phyloP scores from a whole-genome alignment of 2,888 invertebrate genomes.

The Harpalus rubripes region DNA sequence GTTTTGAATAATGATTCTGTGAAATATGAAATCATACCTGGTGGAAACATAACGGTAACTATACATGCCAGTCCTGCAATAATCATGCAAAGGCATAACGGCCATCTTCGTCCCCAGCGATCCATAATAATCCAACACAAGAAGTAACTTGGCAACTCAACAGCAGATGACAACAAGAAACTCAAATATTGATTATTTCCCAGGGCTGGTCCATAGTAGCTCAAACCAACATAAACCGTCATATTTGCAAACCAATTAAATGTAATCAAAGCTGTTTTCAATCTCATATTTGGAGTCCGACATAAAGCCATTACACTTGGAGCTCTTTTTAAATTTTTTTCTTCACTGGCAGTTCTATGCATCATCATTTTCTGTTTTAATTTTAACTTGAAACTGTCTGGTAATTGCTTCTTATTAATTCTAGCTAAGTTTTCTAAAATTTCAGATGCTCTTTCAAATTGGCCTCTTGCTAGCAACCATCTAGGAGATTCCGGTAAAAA shows the following conservation, averaged over 20 bases:
- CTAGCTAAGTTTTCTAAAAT: constrained; percentile 88
- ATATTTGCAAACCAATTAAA: constrained; percentile 96
- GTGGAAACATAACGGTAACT: constrained; percentile 89
- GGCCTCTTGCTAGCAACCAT: constrained; percentile 90
- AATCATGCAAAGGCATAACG: constrained; percentile 91
- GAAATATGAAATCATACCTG: constrained; percentile 79
- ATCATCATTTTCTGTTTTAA: constrained; percentile 84
- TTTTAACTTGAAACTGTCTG: constrained; percentile 85
- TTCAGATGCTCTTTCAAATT: constrained; percentile 88
- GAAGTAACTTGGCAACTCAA: constrained; percentile 93
- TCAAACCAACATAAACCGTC: constrained; percentile 94
- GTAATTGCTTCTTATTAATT: constrained; percentile 88
- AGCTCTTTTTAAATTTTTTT: constrained; percentile 78
- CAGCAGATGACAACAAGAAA: constrained; percentile 91
- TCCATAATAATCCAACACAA: constrained; percentile 95
- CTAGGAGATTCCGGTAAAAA: constrained; percentile 94
- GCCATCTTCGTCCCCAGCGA: constrained; percentile 92
- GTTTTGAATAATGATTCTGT: neutral
- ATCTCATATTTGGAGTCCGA: constrained; percentile 92
- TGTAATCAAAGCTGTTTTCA: constrained; percentile 92
- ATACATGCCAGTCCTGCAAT: constrained; percentile 91
- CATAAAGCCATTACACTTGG: constrained; percentile 84
- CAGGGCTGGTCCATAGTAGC: constrained; percentile 93
- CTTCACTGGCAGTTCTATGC: constrained; percentile 80
- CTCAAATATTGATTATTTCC: constrained; percentile 93